These are phyloP conservation scores for Drymodes brunneopygia DNA, from an alignment of 2,113 vertebrate genomes.

Conservation along the genomic window DNA sequence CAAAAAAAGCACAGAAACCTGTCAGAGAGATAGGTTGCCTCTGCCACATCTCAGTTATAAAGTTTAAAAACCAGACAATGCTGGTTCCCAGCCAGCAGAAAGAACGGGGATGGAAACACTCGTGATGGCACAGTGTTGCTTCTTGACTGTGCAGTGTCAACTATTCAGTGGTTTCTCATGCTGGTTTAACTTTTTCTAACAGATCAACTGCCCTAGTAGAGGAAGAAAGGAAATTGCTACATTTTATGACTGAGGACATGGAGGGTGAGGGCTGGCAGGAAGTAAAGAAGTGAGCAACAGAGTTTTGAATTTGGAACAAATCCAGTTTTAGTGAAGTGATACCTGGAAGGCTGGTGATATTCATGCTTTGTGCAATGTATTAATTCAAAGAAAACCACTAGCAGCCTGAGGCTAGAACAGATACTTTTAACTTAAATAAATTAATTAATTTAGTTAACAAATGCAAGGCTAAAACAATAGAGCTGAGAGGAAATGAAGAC, in stretches of 20 bases:
- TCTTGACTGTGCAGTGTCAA: not conserved
- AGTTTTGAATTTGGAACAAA: not conserved
- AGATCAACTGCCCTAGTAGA: not conserved
- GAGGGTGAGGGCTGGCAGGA: not conserved
- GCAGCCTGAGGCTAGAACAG: not conserved
- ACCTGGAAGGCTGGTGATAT: not conserved
- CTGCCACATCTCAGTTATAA: not conserved
- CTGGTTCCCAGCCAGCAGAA: not conserved
- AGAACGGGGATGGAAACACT: not conserved
- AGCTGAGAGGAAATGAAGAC: not conserved
- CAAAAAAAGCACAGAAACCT: not conserved
- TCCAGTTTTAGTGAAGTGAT: not conserved
- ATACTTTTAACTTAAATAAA: not conserved
- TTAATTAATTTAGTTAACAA: not conserved
- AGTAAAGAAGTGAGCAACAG: not conserved
- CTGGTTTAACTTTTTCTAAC: not conserved
- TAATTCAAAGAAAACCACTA: not conserved
- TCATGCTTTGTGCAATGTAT: not conserved
- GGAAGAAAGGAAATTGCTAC: not conserved
- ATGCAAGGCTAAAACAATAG: not conserved
- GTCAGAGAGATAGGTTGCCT: not conserved
- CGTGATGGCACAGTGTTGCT: not conserved
- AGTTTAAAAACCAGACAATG: not conserved
- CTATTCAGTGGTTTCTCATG: not conserved
- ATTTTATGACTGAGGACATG: not conserved